Evolutionary conservation across 1,140 invertebrate genomes (phyloP), one percentile per base, ranked within the genome.

Genomic region (Hormaphis cornu): DNA sequence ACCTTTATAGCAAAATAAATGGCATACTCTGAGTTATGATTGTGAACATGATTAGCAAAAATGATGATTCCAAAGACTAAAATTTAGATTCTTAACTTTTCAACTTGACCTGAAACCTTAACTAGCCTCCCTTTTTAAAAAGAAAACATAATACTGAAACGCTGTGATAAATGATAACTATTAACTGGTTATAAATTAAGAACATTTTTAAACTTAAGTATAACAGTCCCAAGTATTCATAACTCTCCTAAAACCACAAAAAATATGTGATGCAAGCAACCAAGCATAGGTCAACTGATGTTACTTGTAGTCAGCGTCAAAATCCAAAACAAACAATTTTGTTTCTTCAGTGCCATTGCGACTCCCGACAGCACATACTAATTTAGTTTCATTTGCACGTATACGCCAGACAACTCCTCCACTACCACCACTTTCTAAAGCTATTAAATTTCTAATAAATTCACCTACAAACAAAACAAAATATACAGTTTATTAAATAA

Each of bases 391-490:
- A 74, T 90, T 97, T 35, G 95, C 93, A 52, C 91, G 83, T 58
- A 99, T 96, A 14, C 96, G 83, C 97, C 97, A 99, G 5, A 99
- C 95, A 30, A 99, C 97, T 30, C 97, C 97, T 2, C 97, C 97
- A 72, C 90, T 93, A 1, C 95, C 95, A n/a, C 94, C 93, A 73
- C 92, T 95, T 50, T 90, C 88, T 53, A 99, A 80, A 9, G 92
- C 86, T 20, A 99, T 91, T 37, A 99, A 83, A 81, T 99, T 96
- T 56, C 96, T 84, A 75, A 99, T 91, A 79, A 97, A 98, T 75
- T 95, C 91, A 73, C 90, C 89, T 85, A 74, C 1, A 77, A 79
- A 73, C 50, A 52, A 73, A 70, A 70, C 48, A 53, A 58, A 66
- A 50, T n/a, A 22, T 12, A 18, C 37, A 4, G 30, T 46, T 3